Evolutionary conservation across 1,140 invertebrate species (phyloP).

Genomic region (Gryllus bimaculatus): DNA sequence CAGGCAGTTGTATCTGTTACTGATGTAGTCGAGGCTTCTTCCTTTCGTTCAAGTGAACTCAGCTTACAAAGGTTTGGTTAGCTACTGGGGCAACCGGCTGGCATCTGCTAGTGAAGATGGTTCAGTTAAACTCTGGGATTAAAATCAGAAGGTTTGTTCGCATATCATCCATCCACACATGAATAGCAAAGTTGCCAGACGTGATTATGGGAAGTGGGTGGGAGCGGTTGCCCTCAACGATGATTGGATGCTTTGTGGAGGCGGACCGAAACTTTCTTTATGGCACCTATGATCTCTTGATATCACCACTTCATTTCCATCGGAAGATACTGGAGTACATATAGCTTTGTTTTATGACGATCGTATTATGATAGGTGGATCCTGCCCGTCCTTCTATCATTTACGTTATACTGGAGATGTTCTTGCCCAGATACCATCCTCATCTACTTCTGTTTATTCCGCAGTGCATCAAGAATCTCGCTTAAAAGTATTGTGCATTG

Average conservation of each 20-base stretch:
- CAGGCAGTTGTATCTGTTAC: too few relatives aligned
- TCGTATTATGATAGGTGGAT: conserved; percentile 65
- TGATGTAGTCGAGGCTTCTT: too few relatives aligned
- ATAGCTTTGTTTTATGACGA: conserved; percentile 70
- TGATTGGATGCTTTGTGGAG: conserved; percentile 83
- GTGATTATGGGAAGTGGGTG: conserved; percentile 78
- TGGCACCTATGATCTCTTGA: conserved; percentile 74
- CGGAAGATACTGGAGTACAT: conserved; percentile 58
- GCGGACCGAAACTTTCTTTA: conserved; percentile 67
- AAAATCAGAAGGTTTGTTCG: conserved; percentile 47
- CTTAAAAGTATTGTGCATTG: conserved; percentile 35
- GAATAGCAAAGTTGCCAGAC: conserved; percentile 55
- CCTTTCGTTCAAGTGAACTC: too few relatives aligned
- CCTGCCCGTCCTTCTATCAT: conserved; percentile 61
- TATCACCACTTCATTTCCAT: conserved; percentile 52
- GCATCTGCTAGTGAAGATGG: conserved; percentile 79
- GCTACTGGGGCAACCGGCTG: conserved; percentile 53
- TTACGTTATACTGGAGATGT: conserved; percentile 65
- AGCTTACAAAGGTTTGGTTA: too few relatives aligned
- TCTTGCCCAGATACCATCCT: conserved; percentile 66
- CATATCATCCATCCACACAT: conserved; percentile 59
- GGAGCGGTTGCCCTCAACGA: conserved; percentile 67
- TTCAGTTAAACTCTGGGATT: conserved; percentile 72
- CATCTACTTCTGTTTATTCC: conserved; percentile 64
- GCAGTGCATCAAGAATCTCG: conserved; percentile 52